Base-by-base conservation (phyloP, 2,797 vertebrate species). In the Cephalopachus bancanus region DNA sequence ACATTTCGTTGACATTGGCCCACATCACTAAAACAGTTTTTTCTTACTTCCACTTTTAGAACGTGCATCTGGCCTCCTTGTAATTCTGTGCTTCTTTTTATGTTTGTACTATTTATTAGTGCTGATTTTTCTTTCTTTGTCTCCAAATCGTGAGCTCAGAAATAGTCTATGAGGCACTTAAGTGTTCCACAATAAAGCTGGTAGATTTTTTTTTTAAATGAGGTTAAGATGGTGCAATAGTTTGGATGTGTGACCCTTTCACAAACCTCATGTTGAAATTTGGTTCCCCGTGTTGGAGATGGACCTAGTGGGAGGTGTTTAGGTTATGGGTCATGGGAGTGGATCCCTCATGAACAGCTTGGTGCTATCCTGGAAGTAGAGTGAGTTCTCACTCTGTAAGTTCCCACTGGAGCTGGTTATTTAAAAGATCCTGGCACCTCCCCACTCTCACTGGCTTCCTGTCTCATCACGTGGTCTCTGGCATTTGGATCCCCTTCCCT, bases 31-130 rank as follows among this genome's bases (percentile, higher is more conserved):
- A 62, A 80, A 76, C 5, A 49, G 9, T 57, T 87, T 93, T 93
- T 64, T 84, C 33, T 93, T 93, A 60, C 37, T 67, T 95, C 62
- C 90, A 60, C 22, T 81, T 96, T 96, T 92, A 81, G 69, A 94
- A 95, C 5, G 44, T 71, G 19, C 55, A 92, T 95, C 51, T 84
- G 76, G n/a, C 7, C 60, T 92, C n/a, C 10, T 93, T 83, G 30
- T 26, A 83, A 37, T 37, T 53, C 49, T 49, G 4, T 14, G 62
- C 37, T 91, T 94, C 37, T 64, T 87, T 86, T 81, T 76, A 33
- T 74, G 37, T 83, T 74, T 84, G 30, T 87, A 28, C 53, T 94
- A 55, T 93, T 93, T 90, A 91, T 95, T 95, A 91, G 55, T 37
- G 37, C 55, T 62, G 55, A 75, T 59, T 83, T 93, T 87, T 22